A percentile compares a stretch with the other conserved stretches of the same genome.
These are phyloP conservation scores for Proctacanthus coquilletti DNA, from an alignment of 1,140 invertebrate species.

Conservation along the genomic window DNA sequence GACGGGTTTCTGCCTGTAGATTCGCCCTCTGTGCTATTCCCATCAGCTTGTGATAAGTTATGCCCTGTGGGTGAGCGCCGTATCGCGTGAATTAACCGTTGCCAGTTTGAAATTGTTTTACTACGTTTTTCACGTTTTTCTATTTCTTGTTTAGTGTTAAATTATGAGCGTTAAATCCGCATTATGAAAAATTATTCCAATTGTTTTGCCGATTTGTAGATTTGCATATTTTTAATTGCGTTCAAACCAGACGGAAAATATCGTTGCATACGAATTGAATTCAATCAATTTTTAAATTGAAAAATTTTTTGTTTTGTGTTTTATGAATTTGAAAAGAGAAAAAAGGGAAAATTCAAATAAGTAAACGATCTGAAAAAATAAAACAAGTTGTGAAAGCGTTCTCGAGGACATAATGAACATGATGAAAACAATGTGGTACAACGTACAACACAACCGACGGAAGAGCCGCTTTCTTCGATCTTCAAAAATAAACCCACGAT, in stretches of 20 bases:
- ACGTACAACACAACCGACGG: too few relatives aligned
- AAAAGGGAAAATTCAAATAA: background rate
- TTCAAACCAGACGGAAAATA: background rate
- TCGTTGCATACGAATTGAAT: background rate
- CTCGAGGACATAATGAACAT: too few relatives aligned
- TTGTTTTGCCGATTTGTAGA: slow-evolving; percentile 1
- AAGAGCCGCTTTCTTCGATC: too few relatives aligned
- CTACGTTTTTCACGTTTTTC: slow-evolving; percentile 30
- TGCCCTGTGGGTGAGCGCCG: slow-evolving; percentile 52
- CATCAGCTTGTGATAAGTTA: slow-evolving; percentile 77
- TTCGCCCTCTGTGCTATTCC: slow-evolving; percentile 71
- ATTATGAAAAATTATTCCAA: background rate
- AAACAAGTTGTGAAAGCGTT: too few relatives aligned
- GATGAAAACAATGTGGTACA: too few relatives aligned
- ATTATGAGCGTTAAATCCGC: too few relatives aligned
- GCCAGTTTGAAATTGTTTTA: slow-evolving; percentile 31
- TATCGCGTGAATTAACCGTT: slow-evolving; percentile 32
- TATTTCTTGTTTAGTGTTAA: too few relatives aligned
- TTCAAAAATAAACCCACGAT: too few relatives aligned
- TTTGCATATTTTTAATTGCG: background rate
- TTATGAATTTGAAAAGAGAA: background rate
- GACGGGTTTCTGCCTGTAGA: slow-evolving; percentile 47
- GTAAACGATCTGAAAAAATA: too few relatives aligned
- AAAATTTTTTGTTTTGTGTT: background rate
- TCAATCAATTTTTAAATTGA: background rate